Evolutionary conservation across 2,797 vertebrate genomes (phyloP).

Genomic region (Pogonophryne albipinna): DNA sequence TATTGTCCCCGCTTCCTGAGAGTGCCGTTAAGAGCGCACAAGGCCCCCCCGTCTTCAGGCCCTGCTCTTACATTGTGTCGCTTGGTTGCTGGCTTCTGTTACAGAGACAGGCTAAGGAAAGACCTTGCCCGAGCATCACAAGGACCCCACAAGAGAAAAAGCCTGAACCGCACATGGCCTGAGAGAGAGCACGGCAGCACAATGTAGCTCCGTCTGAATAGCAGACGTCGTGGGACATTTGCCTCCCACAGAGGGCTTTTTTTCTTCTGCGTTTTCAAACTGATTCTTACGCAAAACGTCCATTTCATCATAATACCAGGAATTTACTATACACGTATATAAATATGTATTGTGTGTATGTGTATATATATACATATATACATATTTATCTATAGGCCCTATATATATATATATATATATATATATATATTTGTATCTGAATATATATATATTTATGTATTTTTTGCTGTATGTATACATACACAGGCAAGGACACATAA

Average conservation of each 20-base stretch:
- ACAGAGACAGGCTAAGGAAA: constrained; percentile 59
- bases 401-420: neutral
- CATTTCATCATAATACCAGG: constrained; percentile 17
- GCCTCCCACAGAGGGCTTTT: constrained; percentile 54
- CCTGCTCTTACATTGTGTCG: constrained; percentile 70
- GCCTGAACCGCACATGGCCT: constrained; percentile 43
- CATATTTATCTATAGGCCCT: neutral
- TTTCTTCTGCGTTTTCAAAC: constrained; percentile 23
- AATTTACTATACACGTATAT: neutral
- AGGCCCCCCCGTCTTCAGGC: constrained; percentile 58
- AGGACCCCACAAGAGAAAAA: constrained; percentile 62
- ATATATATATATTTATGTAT: neutral
- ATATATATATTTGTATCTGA: neutral
- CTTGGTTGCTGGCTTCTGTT: constrained; percentile 67
- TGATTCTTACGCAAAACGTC: constrained; percentile 4
- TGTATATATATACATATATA: too few relatives aligned
- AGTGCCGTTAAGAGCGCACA: constrained; percentile 69
- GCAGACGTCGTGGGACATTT: constrained; percentile 57
- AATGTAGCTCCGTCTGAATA: constrained; percentile 65
- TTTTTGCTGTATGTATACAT: neutral
- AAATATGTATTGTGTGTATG: too few relatives aligned
- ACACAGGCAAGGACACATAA: neutral
- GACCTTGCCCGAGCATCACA: constrained; percentile 63
- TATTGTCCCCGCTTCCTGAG: constrained; percentile 81
- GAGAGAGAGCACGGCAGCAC: constrained; percentile 55